phyloP scores from a whole-genome alignment of 1,140 invertebrate genomes.

The Philaenus spumarius region DNA sequence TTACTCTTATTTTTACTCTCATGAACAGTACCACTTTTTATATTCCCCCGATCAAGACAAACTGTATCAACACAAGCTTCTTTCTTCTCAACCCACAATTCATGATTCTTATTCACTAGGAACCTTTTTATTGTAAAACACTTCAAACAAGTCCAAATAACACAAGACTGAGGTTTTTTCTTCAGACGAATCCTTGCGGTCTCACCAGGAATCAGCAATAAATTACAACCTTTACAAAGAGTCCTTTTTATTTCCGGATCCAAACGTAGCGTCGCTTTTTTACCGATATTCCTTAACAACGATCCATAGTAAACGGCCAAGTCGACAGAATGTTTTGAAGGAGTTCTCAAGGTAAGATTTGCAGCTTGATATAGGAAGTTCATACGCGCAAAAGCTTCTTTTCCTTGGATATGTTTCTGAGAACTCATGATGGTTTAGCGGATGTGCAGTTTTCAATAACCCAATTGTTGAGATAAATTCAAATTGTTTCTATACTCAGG shows the following conservation, averaged over 20 bases:
- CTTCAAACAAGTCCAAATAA: slow-evolving; percentile 26
- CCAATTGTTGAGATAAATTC: too few relatives aligned
- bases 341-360: slow-evolving; percentile 8
- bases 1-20: too few relatives aligned
- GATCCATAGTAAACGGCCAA: slow-evolving; percentile 25
- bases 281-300: slow-evolving; percentile 20
- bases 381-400: slow-evolving; percentile 24
- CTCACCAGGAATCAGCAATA: slow-evolving; percentile 28
- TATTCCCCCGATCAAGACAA: too few relatives aligned
- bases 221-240: slow-evolving; percentile 31
- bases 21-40: too few relatives aligned
- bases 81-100: slow-evolving; percentile 3
- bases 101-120: slow-evolving; percentile 13
- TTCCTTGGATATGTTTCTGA: slow-evolving; percentile 21
- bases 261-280: slow-evolving; percentile 23
- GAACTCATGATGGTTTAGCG: slow-evolving; percentile 11
- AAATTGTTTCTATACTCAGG: too few relatives aligned
- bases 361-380: slow-evolving; percentile 29
- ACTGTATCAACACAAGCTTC: slow-evolving; percentile 5
- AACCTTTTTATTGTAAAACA: slow-evolving; percentile 20
- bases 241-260: slow-evolving; percentile 29
- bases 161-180: slow-evolving; percentile 25
- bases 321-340: not conserved
- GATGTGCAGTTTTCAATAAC: too few relatives aligned
- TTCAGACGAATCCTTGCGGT: slow-evolving; percentile 25